Evolutionary conservation across 2,888 invertebrate genomes (phyloP).

Genomic region (Eudasyphora cyanicolor): DNA sequence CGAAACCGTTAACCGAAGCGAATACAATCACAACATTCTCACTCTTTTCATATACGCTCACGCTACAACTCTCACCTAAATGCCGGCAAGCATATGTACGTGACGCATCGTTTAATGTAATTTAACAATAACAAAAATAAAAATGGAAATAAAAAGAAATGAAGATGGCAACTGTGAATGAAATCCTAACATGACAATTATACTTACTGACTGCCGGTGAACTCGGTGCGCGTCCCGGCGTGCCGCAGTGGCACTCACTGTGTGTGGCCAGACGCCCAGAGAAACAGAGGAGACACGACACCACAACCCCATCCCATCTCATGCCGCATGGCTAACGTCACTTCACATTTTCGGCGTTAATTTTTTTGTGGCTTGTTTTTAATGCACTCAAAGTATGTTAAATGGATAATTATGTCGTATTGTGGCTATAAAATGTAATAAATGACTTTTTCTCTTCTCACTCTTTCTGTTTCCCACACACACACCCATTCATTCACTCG

Average conservation of each 20-base stretch:
- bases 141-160: too few species aligned
- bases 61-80: background rate
- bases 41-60: conserved; percentile 10
- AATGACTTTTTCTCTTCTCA: conserved; percentile 47
- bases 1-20: background rate
- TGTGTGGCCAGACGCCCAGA: background rate
- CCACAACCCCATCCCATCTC: background rate
- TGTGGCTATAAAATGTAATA: conserved; percentile 59
- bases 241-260: background rate
- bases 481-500: too few species aligned
- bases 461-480: conserved; percentile 21
- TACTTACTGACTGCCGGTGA: too few species aligned
- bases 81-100: conserved; percentile 48
- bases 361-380: conserved; percentile 57
- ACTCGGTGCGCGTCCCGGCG: background rate
- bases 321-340: conserved; percentile 37
- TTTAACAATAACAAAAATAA: too few species aligned
- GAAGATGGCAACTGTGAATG: conserved; percentile 46
- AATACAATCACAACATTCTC: conserved; percentile 27
- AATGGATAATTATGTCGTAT: conserved; percentile 66
- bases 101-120: conserved; percentile 65
- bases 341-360: conserved; percentile 51
- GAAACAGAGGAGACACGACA: background rate
- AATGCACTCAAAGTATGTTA: conserved; percentile 62
- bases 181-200: conserved; percentile 66